Base-by-base conservation (phyloP, 2,888 invertebrate genomes). In the Andrena dorsata region DNA sequence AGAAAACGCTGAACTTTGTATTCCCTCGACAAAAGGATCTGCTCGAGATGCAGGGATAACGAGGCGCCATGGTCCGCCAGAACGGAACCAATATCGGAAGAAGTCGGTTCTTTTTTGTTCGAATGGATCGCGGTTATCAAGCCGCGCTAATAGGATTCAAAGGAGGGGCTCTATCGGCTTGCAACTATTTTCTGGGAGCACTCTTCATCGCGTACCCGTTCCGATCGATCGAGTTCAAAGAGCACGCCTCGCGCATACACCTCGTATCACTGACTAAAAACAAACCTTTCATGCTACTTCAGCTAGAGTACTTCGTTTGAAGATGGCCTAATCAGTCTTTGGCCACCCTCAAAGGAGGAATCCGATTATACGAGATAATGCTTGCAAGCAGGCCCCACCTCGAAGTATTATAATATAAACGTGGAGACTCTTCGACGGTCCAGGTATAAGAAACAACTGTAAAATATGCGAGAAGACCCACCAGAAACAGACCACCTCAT, bases 161-260 rank as follows among this genome's bases (percentile, higher is more conserved):
- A n/a, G 53, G 49, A 26, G 1, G 16, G 30, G 28, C 30, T 47
- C 30, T 47, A 53, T 64, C 66, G 56, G n/a, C 2, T 6, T 2
- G 26, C 23, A 75, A 78, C 72, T 80, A 81, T 86, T 78, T 82
- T 81, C 58, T 69, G 73, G 41, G 60, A 71, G 78, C 61, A 61
- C 79, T 78, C 69, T 58, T 49, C 58, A 20, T 35, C 58, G 49
- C 49, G 41, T 60, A 49, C 35, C 35, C 51, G 53, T 41, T 47
- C 16, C n/a, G 16, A 49, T 65, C 64, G 64, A 65, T 30, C 69
- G 64, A 64, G 64, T 49, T 77, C 79, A 76, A 76, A 79, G 63
- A 66, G 23, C 23, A n/a, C 47, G 35, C 20, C 28, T 23, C 5
- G 13, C 8, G 35, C 41, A 16, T 41, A 41, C 41, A 41, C 4